phyloP scores from a whole-genome alignment of 1,140 invertebrate species.

The Patella vulgata region DNA sequence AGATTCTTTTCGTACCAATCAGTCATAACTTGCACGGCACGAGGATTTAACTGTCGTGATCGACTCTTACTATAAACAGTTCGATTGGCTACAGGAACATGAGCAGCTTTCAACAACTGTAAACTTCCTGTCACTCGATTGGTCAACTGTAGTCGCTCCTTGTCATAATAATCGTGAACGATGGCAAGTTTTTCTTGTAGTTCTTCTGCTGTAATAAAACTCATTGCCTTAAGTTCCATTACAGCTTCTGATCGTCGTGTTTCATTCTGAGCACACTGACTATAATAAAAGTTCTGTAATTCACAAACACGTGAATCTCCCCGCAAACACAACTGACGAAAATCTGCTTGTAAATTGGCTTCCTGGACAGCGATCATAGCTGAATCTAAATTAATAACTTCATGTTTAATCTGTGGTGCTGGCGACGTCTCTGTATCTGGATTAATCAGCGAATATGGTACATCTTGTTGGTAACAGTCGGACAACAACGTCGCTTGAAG shows the following conservation, averaged over 20 bases:
- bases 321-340: conserved; percentile 29
- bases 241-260: conserved; percentile 38
- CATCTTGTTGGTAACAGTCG: conserved; percentile 31
- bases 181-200: conserved; percentile 32
- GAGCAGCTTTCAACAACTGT: conserved; percentile 38
- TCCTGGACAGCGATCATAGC: conserved; percentile 43
- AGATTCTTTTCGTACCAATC: conserved; percentile 56
- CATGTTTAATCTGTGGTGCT: not conserved
- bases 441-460: conserved; percentile 29
- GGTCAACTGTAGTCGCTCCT: conserved; percentile 44
- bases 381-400: conserved; percentile 17
- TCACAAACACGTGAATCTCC: conserved; percentile 39
- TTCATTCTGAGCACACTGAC: conserved; percentile 41
- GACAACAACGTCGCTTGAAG: conserved; percentile 5
- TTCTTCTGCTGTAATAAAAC: conserved; percentile 17
- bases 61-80: conserved; percentile 21
- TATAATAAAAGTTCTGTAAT: conserved; percentile 43
- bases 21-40: conserved; percentile 51
- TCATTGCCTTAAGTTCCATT: conserved; percentile 30
- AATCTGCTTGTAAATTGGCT: conserved; percentile 44
- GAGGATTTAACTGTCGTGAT: conserved; percentile 42
- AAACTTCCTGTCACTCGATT: conserved; percentile 43
- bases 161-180: conserved; percentile 39
- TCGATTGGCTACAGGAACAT: conserved; percentile 1
- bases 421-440: not conserved